Evolutionary conservation across 37 sponge, comb jelly and placozoan species (phyloP), one percentile per base, ranked within the genome.

Genomic region (Crambe crambe): DNA sequence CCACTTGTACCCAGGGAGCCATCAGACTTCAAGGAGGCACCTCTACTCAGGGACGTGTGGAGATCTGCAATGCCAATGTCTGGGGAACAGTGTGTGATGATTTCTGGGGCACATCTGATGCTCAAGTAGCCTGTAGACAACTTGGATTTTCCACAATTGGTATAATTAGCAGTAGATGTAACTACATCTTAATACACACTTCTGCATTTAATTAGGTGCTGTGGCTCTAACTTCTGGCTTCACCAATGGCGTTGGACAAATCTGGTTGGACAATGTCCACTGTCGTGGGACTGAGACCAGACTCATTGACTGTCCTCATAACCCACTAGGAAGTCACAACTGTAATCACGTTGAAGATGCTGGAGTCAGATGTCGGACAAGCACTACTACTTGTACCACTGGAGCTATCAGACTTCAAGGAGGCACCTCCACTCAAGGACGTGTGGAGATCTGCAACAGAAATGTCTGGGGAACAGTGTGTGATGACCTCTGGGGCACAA

Each of bases 11-110:
- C 9, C 3, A 44, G 56, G 81, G 72, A 23, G 72, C n/a, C n/a
- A 54, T 83, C 32, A 37, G 83, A n/a, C 69, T 83, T 31, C 41
- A n/a, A 10, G 83, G 67, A 21, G 83, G 83, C 6, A n/a, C 10
- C 30, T 10, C 2, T 0, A 26, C 30, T 3, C 56, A 82, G 54
- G 83, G 83, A 37, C 30, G 70, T 34, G 85, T 84, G 74, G 85
- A 84, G 68, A 60, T 84, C 37, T 84, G 85, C 39, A 29, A 63
- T 54, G 58, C 54, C 58, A 76, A 68, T 22, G 20, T 22, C 4
- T 84, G 85, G 85, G 77, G 77, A 3, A 69, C 76, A 47, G 51
- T 47, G 51, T 47, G 51, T 47, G 51, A 47, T 47, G 51, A 47
- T 12, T 47, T 47, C 51, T 47, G 51, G 51, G 51, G 51, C 51